Evolutionary conservation across 2,113 vertebrate genomes (phyloP), one percentile per base, ranked within the genome.

Genomic region (Chaenocephalus aceratus): DNA sequence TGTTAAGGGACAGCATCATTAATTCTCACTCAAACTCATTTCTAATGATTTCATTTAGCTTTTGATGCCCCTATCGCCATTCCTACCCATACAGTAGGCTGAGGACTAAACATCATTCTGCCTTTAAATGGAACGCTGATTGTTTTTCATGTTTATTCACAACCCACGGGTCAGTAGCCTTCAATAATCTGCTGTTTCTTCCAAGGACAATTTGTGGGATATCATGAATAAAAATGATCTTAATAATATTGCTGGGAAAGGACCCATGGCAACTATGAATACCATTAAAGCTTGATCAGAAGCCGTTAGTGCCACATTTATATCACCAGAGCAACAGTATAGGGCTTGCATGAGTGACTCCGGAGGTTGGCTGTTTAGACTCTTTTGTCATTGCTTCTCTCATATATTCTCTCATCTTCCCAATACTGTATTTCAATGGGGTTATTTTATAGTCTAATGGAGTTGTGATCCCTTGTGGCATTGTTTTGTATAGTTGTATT

Each of bases 101-200:
- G 21, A n/a, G 41, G 48, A 60, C 70, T 86, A 67, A 84, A 90
- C 80, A 73, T 77, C 73, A 86, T 85, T 90, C 88, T 84, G 52
- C 80, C 75, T 94, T 91, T 91, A 88, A 94, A 94, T 89, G 72
- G 83, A 92, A 87, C 82, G 73, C 82, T 92, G 93, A 95, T 94
- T 94, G 92, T 95, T 93, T 94, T 93, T 92, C 92, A 95, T 95
- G 93, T 94, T 95, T 95, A 94, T 95, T 95, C 93, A 95, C 90
- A 94, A 93, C 90, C 89, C 82, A 92, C 46, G 82, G 94, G 93
- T 95, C 92, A 95, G 79, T 71, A 84, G 85, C 74, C 85, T 80
- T 70, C 86, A 69, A 72, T 91, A 94, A 96, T 94, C 93, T 87
- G 72, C 83, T 86, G 89, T 90, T 91, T 87, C 91, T 91, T 91